Percentiles rank a stretch among this genome's conserved stretches.
Conservation (phyloP, 2,888 invertebrate genomes). For the Homarus gammarus region DNA sequence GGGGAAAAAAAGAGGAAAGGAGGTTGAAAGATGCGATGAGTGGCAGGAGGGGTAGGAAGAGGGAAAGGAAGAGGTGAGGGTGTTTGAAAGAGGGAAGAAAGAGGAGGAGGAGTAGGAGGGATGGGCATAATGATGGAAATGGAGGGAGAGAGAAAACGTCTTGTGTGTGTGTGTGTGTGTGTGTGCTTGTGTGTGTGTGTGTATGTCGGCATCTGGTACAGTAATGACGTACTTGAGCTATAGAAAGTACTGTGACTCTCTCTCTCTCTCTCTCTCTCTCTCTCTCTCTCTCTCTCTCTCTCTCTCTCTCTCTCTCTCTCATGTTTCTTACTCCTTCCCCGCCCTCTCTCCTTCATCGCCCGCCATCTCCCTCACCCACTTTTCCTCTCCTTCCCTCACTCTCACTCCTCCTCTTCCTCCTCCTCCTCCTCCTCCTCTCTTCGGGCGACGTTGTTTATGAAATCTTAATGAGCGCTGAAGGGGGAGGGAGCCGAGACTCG, state of each 20-base stretch:
- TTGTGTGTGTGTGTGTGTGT: constrained; percentile 37
- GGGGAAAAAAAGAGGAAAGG: constrained; percentile 6
- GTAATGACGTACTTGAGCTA: constrained; percentile 35
- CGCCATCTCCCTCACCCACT: constrained; percentile 8
- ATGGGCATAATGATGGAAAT: background rate
- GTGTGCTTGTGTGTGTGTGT: background rate
- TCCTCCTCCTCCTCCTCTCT: background rate
- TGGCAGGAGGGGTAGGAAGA: background rate
- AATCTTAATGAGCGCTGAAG: constrained; percentile 29
- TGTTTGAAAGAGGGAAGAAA: too few relatives aligned
- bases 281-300: constrained; percentile 5
- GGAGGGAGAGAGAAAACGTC: too few relatives aligned
- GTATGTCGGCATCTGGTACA: constrained; percentile 9
- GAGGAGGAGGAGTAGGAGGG: background rate
- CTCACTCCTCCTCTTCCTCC: constrained; percentile 7
- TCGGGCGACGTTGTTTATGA: constrained; percentile 34
- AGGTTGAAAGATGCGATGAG: background rate
- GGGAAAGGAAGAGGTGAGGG: background rate
- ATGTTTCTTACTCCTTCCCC: background rate
- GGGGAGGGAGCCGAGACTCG: constrained; percentile 4
- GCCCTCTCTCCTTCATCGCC: background rate
- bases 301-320: constrained; percentile 18
- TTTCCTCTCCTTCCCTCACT: constrained; percentile 20
- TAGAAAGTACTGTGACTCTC: constrained; percentile 11
- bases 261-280: background rate